Evolutionary conservation across 2,797 vertebrate genomes (phyloP), one percentile per base, ranked within the genome.

Genomic region (Loriculus beryllinus): DNA sequence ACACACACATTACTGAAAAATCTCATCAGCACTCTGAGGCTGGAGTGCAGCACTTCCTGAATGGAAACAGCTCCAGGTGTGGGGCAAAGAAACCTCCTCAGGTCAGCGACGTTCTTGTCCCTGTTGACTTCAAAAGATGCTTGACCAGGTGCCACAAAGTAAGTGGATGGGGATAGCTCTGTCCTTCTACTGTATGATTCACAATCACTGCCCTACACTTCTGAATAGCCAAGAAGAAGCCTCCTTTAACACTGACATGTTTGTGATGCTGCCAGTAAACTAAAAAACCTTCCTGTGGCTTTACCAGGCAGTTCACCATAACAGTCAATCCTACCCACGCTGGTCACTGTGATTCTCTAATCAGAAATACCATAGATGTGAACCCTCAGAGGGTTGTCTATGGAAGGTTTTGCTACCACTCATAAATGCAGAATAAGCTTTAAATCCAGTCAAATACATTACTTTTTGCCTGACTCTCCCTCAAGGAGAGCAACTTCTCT

Each of bases 141-240:
- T n/a, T n/a, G n/a, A n/a, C n/a, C n/a, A 40, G 12, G 7, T 65
- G 6, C 40, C 86, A 42, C 12, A 48, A 26, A 75, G 8, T 43
- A 25, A 60, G 37, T 31, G 31, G 9, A 42, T 45, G 16, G 40
- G 3, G 1, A 71, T 31, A 63, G 18, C 21, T 69, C 23, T 54
- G 8, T 37, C 25, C 43, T 79, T 88, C 76, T 19, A 26, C 9
- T 14, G 1, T 28, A 15, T 35, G 15, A 23, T 20, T 29, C 20
- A 14, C 20, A 85, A 20, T 48, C 57, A 52, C n/a, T 79, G 49
- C 62, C 85, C 64, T 94, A 90, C 52, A 64, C 37, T 95, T 93
- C 28, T 33, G 51, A 47, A 15, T 5, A 33, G 33, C 33, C 31
- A 52, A 31, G 43, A 47, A 35, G 51, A 42, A 7, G 56, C 16